phyloP scores from a whole-genome alignment of 2,888 invertebrate genomes.

The Sesia apiformis region DNA sequence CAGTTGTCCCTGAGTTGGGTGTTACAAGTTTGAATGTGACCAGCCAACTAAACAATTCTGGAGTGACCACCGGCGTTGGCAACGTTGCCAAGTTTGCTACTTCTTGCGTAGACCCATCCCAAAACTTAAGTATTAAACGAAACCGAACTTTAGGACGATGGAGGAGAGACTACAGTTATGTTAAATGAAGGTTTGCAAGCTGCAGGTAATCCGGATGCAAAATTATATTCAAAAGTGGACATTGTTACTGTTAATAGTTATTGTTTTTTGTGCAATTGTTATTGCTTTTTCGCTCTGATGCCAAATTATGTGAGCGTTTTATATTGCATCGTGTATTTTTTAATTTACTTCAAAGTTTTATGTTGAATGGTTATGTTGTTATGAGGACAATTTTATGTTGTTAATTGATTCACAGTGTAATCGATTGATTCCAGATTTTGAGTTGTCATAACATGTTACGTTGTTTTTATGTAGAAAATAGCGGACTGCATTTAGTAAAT shows the following conservation, averaged over 20 bases:
- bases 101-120: conserved; percentile 13
- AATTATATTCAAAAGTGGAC: conserved; percentile 47
- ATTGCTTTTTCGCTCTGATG: conserved; percentile 28
- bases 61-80: conserved; percentile 30
- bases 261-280: conserved; percentile 46
- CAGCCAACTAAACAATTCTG: conserved; percentile 62
- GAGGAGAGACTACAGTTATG: conserved; percentile 3
- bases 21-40: conserved; percentile 25
- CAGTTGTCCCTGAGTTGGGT: neutral
- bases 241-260: conserved; percentile 58
- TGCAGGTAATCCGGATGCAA: conserved; percentile 2
- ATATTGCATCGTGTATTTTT: neutral
- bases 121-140: neutral
- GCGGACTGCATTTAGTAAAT: no score
- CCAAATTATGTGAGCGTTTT: conserved; percentile 24
- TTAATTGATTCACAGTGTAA: no score
- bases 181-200: conserved; percentile 9
- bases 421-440: no score
- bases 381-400: no score
- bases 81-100: conserved; percentile 47
- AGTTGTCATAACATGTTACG: no score
- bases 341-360: neutral
- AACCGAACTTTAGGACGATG: conserved; percentile 1
- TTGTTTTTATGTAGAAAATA: no score
- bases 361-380: neutral